Evolutionary conservation across 2,888 invertebrate genomes (phyloP), one percentile per base, ranked within the genome.

Genomic region (Phragmatobia fuliginosa): DNA sequence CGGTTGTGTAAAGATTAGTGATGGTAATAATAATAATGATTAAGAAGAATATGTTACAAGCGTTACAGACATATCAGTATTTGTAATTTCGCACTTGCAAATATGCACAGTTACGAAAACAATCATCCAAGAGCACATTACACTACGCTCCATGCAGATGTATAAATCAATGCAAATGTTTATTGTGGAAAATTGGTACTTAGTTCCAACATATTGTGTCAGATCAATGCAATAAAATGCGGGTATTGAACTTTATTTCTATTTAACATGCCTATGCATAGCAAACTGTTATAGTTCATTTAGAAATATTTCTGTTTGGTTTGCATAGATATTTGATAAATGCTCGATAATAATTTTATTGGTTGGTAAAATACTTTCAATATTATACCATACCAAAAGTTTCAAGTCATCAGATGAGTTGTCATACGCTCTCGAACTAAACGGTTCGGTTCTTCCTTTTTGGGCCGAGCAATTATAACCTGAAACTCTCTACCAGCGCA

Each of bases 141-240:
- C 16, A 2, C 56, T 56, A 56, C 56, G 56, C 28, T 56, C 16
- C 16, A 16, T 25, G 33, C 14, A 64, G 49, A 41, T 62, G 62
- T 41, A 31, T 41, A 28, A 62, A 41, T 62, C 63, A 32, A 64
- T 64, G 25, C 31, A n/a, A 63, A 31, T 45, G 52, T 52, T 25
- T 52, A 52, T 49, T 52, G 33, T 32, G 32, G 49, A 33, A 49
- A 64, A 33, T 33, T 33, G 63, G 1, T 49, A 64, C 52, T 32
- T 64, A 64, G 49, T 64, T 64, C 32, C 25, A 25, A n/a, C 32
- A 33, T 49, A 52, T 64, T 52, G 16, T 21, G 41, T 41, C 41
- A 41, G 4, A 11, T 10, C 41, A 38, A 21, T 62, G 41, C 11
- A 41, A 31, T 41, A 62, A 41, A 38, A 62, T 28, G 25, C 56